Evolutionary conservation across 2,797 vertebrate species (phyloP).

Genomic region (Coreius guichenoti): DNA sequence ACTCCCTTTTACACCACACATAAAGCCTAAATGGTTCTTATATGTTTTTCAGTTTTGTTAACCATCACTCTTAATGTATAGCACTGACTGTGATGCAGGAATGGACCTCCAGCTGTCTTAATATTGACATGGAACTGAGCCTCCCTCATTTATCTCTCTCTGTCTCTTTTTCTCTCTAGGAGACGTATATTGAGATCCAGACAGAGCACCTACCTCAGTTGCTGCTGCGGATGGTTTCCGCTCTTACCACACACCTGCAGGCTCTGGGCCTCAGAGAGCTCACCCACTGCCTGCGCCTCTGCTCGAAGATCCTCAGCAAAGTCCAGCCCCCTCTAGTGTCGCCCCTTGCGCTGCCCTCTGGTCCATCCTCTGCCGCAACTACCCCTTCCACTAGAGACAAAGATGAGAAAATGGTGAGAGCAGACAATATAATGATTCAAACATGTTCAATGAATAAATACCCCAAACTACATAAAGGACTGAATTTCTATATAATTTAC

Average conservation of each 20-base stretch:
- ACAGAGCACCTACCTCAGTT: slow-evolving; percentile 97
- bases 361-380: slow-evolving; percentile 71
- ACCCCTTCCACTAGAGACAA: slow-evolving; percentile 78
- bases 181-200: slow-evolving; percentile 99
- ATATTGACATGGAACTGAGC: not conserved
- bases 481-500: not conserved
- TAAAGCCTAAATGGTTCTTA: not conserved
- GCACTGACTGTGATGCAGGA: not conserved
- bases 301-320: slow-evolving; percentile 99
- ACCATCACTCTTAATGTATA: not conserved
- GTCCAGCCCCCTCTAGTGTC: slow-evolving; percentile 95
- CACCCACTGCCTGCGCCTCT: slow-evolving; percentile 93
- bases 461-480: not conserved
- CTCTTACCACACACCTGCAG: slow-evolving; percentile 89
- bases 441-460: not conserved
- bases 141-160: not conserved
- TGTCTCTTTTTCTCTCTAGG: slow-evolving; percentile 74
- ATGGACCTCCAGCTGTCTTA: not conserved
- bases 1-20: not conserved
- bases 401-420: slow-evolving; percentile 85
- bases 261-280: slow-evolving; percentile 88
- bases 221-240: slow-evolving; percentile 93
- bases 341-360: slow-evolving; percentile 78
- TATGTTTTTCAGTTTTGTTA: slow-evolving; percentile 8
- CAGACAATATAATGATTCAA: not conserved